phyloP scores from a whole-genome alignment of 2,113 vertebrate genomes.

The Thryonomys swinderianus region DNA sequence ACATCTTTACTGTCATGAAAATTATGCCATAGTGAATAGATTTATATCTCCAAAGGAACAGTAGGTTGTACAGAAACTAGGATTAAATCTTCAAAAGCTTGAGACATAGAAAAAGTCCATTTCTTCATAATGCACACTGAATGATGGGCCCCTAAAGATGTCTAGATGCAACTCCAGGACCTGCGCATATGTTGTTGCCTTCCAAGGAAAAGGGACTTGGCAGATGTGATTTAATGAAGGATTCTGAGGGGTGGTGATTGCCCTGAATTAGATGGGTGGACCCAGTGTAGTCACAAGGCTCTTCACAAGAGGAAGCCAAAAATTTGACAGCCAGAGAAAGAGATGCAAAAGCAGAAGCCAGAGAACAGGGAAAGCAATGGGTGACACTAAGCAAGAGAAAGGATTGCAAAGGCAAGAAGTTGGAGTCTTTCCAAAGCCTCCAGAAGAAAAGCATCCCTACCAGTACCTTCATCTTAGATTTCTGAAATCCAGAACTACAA shows the following conservation, averaged over 20 bases:
- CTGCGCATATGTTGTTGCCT: background rate
- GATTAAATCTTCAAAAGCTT: background rate
- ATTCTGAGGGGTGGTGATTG: background rate
- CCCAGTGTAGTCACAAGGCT: background rate
- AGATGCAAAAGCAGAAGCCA: background rate
- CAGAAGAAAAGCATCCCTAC: background rate
- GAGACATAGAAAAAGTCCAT: background rate
- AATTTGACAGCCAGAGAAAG: background rate
- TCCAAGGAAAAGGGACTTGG: background rate
- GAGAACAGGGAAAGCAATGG: rapidly evolving
- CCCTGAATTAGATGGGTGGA: background rate
- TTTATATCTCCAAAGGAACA: background rate
- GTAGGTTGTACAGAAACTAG: background rate
- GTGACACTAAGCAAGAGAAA: background rate
- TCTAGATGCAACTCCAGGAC: background rate
- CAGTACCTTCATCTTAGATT: background rate
- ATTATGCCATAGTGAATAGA: background rate
- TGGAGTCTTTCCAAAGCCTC: background rate
- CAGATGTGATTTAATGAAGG: background rate
- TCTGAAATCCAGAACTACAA: background rate
- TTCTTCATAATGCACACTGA: background rate
- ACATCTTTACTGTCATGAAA: background rate
- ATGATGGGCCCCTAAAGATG: background rate
- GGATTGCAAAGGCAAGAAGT: background rate
- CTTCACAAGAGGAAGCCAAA: background rate